Percentiles rank a stretch among this genome's conserved stretches.
These are phyloP conservation scores for Cyrtonyx montezumae DNA, from an alignment of 2,113 vertebrate genomes.

Conservation along the genomic window DNA sequence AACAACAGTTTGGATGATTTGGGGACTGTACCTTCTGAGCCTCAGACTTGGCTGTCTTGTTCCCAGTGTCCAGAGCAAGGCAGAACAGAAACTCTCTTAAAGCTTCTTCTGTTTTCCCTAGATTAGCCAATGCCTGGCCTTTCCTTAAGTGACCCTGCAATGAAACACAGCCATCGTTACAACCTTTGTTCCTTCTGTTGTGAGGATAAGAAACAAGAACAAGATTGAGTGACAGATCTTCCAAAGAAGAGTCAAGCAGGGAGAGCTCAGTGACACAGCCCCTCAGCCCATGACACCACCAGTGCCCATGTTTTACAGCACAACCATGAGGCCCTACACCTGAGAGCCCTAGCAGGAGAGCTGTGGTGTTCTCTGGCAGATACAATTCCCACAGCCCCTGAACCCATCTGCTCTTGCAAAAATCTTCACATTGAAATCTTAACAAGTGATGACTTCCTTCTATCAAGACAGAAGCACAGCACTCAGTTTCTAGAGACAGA, in stretches of 20 bases:
- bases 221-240: not conserved
- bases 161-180: not conserved
- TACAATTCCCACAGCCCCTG: not conserved
- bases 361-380: not conserved
- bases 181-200: not conserved
- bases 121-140: conserved; percentile 86
- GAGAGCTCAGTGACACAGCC: not conserved
- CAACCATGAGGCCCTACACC: too few species aligned
- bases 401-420: not conserved
- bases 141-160: conserved; percentile 88
- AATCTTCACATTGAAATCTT: not conserved
- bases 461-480: not conserved
- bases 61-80: conserved; percentile 88
- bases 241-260: not conserved
- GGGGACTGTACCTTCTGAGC: conserved; percentile 83
- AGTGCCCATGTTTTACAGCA: not conserved
- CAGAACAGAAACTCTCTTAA: conserved; percentile 89
- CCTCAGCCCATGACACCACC: not conserved
- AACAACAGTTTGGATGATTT: not conserved
- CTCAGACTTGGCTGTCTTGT: conserved; percentile 83
- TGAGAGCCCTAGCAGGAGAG: not conserved
- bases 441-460: rapidly evolving
- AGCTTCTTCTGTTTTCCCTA: conserved; percentile 89
- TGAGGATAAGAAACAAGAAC: not conserved
- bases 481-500: not conserved